Percentiles rank a stretch among this genome's conserved stretches.
Evolutionary conservation across 2,888 invertebrate species (phyloP).

Genomic region (Orchesella flavescens): DNA sequence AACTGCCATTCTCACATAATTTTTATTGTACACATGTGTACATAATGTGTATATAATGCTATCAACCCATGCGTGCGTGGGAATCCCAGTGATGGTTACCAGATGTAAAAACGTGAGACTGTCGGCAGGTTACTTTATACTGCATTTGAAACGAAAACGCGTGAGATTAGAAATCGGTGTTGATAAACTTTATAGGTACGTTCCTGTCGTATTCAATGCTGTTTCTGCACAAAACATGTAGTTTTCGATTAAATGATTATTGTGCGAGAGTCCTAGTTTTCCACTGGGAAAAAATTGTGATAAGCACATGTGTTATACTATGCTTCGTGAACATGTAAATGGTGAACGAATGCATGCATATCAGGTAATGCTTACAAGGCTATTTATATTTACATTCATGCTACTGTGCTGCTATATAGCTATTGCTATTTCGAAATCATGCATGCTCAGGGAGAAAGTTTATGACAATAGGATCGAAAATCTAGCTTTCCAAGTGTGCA

Average conservation of each 20-base stretch:
- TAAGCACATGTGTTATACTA: neutral
- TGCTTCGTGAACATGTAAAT: neutral
- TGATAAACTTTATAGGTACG: neutral
- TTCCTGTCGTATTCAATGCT: neutral
- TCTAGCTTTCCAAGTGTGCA: too few relatives aligned
- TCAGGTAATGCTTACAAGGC: neutral
- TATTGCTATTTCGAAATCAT: too few relatives aligned
- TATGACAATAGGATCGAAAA: too few relatives aligned
- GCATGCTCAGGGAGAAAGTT: too few relatives aligned
- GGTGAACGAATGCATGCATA: neutral
- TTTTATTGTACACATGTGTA: conserved; percentile 25
- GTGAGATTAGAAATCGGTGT: neutral
- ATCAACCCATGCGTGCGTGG: conserved; percentile 25
- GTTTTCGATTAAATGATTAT: conserved; percentile 30
- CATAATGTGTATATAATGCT: neutral
- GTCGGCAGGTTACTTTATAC: neutral
- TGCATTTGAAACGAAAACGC: neutral
- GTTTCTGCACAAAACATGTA: too few relatives aligned
- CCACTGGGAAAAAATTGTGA: conserved; percentile 11
- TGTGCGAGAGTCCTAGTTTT: conserved; percentile 9
- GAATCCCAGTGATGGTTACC: conserved; percentile 32
- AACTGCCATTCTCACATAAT: conserved; percentile 36
- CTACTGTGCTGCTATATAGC: too few relatives aligned
- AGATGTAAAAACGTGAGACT: conserved; percentile 19
- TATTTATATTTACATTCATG: too few relatives aligned